Evolutionary conservation across 2,797 vertebrate species (phyloP), one percentile per base, ranked within the genome.

Genomic region (Sylvia borin): DNA sequence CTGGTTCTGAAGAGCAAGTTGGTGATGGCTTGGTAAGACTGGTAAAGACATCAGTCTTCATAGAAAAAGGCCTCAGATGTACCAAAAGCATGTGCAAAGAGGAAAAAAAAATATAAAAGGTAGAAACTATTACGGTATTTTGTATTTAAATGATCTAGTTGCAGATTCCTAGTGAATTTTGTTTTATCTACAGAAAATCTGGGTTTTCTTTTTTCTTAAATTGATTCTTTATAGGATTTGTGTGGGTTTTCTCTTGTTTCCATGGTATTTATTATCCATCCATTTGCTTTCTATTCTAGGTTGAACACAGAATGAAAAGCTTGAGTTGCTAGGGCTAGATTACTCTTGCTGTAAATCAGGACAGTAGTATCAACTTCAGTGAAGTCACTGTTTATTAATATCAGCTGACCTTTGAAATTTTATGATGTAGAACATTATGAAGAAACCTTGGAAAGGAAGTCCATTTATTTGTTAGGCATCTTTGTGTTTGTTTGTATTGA

Each of bases 211-310:
- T 92, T 67, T 80, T 32, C 4, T n/a, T 27, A 62, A 91, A 84
- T 10, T 40, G 57, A 40, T 54, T 81, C 34, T 92, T 90, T 67
- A 73, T 50, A 68, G 34, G 19, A 77, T 87, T 74, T 66, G 16
- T 31, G 65, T 43, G 54, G 8, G 34, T 62, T 47, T 26, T 61
- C 85, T 66, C 62, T 68, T 84, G 73, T 96, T 96, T 92, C 92
- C 70, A 94, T 93, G 88, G 85, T 67, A 71, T 90, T 95, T 90
- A 73, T 96, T 95, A 91, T 78, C n/a, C 40, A 94, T 15, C 51
- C 45, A 70, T 83, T 95, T 93, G 31, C 45, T 81, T 97, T 91
- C 76, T 91, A 70, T 91, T 91, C 85, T 90, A 38, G 18, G 43
- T 61, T 73, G 72, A 85, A 62, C 4, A 78, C 62, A 84, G 58